phyloP scores from a whole-genome alignment of 2,888 invertebrate genomes.

The Lycocerus yunnanus region DNA sequence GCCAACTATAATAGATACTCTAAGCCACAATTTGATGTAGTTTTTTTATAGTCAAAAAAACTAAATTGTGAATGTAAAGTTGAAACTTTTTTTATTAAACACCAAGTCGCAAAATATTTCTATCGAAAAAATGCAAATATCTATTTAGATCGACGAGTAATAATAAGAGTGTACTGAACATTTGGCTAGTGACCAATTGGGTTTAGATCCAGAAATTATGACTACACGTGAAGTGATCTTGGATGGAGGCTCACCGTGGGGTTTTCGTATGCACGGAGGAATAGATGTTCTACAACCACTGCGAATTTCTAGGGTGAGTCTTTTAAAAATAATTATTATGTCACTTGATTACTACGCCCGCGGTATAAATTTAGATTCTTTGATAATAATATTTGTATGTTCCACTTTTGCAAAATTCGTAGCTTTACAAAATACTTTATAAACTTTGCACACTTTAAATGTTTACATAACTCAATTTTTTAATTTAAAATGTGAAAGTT shows the following conservation, averaged over 20 bases:
- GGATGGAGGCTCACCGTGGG: slow-evolving; percentile 86
- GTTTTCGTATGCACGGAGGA: slow-evolving; percentile 87
- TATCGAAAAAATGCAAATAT: slow-evolving; percentile 21
- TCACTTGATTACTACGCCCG: background rate
- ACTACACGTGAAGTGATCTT: slow-evolving; percentile 74
- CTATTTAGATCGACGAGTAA: slow-evolving; percentile 41
- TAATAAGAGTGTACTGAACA: slow-evolving; percentile 30
- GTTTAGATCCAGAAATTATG: slow-evolving; percentile 55
- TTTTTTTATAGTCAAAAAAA: background rate
- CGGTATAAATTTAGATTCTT: background rate
- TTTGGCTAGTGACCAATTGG: slow-evolving; percentile 37
- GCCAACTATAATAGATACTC: background rate
- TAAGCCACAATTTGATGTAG: background rate
- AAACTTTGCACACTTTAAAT: background rate
- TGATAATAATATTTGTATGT: background rate
- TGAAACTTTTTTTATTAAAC: background rate
- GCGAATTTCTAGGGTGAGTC: slow-evolving; percentile 78
- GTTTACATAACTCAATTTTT: background rate
- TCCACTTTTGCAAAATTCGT: background rate
- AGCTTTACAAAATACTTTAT: background rate
- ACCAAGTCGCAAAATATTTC: background rate
- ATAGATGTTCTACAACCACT: slow-evolving; percentile 78
- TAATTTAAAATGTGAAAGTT: background rate
- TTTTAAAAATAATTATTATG: slow-evolving; percentile 3
- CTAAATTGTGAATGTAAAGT: slow-evolving; percentile 10